phyloP scores from a whole-genome alignment of 1,140 invertebrate species.

The Pogonomyrmex barbatus region DNA sequence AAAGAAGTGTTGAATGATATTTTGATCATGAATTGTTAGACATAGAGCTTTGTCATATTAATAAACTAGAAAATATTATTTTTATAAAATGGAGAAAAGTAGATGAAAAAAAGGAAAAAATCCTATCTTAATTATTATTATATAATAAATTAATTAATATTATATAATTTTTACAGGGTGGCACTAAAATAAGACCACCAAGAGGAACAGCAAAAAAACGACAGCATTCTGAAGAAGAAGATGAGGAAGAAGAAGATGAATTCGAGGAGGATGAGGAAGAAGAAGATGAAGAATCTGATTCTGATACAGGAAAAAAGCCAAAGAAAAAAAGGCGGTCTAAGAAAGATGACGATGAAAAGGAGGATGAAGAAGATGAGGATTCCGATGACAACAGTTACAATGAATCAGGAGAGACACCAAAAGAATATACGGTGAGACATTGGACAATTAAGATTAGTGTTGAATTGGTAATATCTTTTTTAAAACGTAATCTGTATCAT shows the following conservation, averaged over 20 bases:
- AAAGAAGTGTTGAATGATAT: neutral
- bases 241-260: slow-evolving; percentile 84
- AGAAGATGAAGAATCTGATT: slow-evolving; percentile 82
- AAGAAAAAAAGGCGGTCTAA: slow-evolving; percentile 83
- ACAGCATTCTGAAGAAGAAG: slow-evolving; percentile 83
- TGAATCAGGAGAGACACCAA: slow-evolving; percentile 82
- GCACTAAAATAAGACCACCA: slow-evolving; percentile 81
- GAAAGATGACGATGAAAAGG: slow-evolving; percentile 85
- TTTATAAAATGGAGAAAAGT: neutral
- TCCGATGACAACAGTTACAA: slow-evolving; percentile 84
- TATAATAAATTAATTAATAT: too few species aligned
- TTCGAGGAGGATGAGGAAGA: slow-evolving; percentile 84
- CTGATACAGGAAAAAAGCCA: slow-evolving; percentile 82
- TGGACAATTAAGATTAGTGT: neutral
- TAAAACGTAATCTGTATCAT: neutral
- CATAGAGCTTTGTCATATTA: neutral
- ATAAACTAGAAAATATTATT: neutral
- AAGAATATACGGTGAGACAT: slow-evolving; percentile 84
- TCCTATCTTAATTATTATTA: too few species aligned
- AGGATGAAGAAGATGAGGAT: slow-evolving; percentile 85
- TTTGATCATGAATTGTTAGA: neutral
- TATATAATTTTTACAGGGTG: slow-evolving; percentile 67
- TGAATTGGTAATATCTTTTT: slow-evolving; percentile 20
- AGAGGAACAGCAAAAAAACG: slow-evolving; percentile 83
- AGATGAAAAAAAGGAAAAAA: neutral